Conservation (phyloP, 2,888 invertebrate genomes). For the Oscheius sp. region DNA sequence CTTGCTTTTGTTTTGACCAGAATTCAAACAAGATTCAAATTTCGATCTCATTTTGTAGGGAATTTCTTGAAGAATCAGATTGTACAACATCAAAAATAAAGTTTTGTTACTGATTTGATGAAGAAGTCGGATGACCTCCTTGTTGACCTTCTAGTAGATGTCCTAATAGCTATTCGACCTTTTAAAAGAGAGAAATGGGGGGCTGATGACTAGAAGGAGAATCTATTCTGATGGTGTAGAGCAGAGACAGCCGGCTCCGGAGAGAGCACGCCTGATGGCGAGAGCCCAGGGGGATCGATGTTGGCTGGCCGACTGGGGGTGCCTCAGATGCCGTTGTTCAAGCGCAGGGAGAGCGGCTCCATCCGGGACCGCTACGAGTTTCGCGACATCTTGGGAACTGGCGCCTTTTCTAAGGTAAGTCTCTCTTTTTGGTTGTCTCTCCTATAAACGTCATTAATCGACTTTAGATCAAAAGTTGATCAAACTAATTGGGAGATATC, state of each 20-base stretch:
- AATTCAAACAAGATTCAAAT: too few relatives aligned
- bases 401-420: slow-evolving; percentile 66
- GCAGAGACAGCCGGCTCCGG: not conserved
- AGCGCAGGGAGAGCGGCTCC: slow-evolving; percentile 44
- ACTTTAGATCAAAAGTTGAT: not conserved
- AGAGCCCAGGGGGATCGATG: slow-evolving; percentile 28
- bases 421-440: not conserved
- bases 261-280: slow-evolving; percentile 6
- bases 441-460: not conserved
- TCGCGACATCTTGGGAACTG: slow-evolving; percentile 68
- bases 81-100: too few relatives aligned
- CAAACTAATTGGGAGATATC: not conserved
- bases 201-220: slow-evolving; percentile 4
- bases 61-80: too few relatives aligned
- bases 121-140: too few relatives aligned
- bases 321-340: slow-evolving; percentile 53
- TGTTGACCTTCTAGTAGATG: too few relatives aligned
- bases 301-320: slow-evolving; percentile 4
- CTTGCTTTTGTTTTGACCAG: too few relatives aligned
- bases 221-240: slow-evolving; percentile 13
- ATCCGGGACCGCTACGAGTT: slow-evolving; percentile 67
- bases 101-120: too few relatives aligned
- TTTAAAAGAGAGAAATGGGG: not conserved
- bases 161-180: too few relatives aligned
- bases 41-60: too few relatives aligned